Conservation (phyloP, 2,888 invertebrate species). For the Polylopha cassiicola region DNA sequence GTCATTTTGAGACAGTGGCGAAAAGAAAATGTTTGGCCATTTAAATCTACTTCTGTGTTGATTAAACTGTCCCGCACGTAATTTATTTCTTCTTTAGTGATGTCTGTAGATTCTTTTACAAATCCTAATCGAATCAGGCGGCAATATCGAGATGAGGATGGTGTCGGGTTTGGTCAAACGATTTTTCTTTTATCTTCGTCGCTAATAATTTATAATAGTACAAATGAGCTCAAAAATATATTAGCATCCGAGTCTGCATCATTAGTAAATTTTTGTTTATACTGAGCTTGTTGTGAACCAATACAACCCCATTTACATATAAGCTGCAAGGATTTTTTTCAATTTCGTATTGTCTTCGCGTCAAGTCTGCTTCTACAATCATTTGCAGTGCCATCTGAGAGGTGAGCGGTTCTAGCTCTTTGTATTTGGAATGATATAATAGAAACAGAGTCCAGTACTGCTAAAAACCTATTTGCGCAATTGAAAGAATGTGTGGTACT, state of each 20-base stretch:
- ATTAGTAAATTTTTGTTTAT: constrained; percentile 32
- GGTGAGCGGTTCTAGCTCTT: no score
- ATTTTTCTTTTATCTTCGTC: constrained; percentile 24
- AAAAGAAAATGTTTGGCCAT: neutral
- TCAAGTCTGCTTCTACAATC: no score
- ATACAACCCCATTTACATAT: constrained; percentile 34
- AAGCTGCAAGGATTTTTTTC: no score
- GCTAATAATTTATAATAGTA: constrained; percentile 19
- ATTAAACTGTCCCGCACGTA: constrained; percentile 6
- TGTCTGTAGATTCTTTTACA: constrained; percentile 22
- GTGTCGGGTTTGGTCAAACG: constrained; percentile 34
- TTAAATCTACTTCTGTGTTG: neutral
- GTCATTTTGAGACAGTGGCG: no score
- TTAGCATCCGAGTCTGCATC: constrained; percentile 28
- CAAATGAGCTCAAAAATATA: constrained; percentile 33
- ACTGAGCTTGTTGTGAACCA: constrained; percentile 32
- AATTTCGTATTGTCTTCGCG: no score
- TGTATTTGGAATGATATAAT: no score
- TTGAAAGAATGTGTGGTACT: constrained; percentile 3
- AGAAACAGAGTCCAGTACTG: constrained; percentile 5
- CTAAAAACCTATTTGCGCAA: constrained; percentile 1
- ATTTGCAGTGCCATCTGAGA: no score
- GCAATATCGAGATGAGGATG: constrained; percentile 32
- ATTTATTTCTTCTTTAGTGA: constrained; percentile 24
- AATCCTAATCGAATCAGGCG: constrained; percentile 29